Percentiles rank a stretch among this genome's conserved stretches.
These are phyloP conservation scores for Triplophysa dalaica DNA, from an alignment of 2,113 vertebrate genomes.

Conservation along the genomic window DNA sequence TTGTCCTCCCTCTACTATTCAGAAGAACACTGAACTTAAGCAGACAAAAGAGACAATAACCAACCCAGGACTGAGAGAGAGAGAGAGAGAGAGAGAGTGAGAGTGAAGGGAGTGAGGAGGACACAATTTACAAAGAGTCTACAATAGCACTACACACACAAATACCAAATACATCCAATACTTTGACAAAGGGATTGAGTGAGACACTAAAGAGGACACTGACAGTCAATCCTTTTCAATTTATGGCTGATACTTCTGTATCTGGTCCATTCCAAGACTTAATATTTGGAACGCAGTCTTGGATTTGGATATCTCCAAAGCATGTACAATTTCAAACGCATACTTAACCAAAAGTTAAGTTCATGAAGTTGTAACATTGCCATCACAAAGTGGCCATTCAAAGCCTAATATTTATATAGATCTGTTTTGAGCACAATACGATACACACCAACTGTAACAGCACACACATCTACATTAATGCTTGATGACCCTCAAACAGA, in stretches of 20 bases:
- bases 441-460: neutral
- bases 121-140: slow-evolving; percentile 27
- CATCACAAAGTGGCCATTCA: neutral
- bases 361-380: neutral
- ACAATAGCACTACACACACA: slow-evolving; percentile 21
- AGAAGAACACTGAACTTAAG: slow-evolving; percentile 45
- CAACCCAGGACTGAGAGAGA: slow-evolving; percentile 43
- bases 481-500: neutral
- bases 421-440: neutral
- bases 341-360: slow-evolving; percentile 9
- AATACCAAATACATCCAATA: slow-evolving; percentile 33
- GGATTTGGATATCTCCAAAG: neutral
- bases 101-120: slow-evolving; percentile 43
- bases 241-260: no score
- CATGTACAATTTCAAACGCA: neutral
- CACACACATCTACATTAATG: neutral
- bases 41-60: slow-evolving; percentile 53
- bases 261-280: no score
- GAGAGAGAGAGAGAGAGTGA: slow-evolving; percentile 39
- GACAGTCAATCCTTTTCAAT: no score
- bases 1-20: slow-evolving; percentile 41
- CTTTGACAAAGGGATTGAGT: slow-evolving; percentile 29
- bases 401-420: neutral
- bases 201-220: neutral
- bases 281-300: no score